Evolutionary conservation across 2,797 vertebrate species (phyloP).

Genomic region (Naso thynnoides): DNA sequence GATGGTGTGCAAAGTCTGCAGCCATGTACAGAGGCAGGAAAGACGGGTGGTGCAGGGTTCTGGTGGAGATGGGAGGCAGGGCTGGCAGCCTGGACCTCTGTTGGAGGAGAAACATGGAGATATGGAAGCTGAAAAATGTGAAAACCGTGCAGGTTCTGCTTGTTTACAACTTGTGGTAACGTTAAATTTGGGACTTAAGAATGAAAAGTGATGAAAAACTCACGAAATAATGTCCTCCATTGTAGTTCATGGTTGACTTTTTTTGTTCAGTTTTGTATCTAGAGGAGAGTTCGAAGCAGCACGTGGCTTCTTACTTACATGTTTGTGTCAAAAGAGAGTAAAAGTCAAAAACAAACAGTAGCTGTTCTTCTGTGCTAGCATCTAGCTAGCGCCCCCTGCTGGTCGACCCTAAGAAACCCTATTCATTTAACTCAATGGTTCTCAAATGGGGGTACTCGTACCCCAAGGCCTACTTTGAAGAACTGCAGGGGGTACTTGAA

Average conservation of each 20-base stretch:
- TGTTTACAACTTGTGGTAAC: not conserved
- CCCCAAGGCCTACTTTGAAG: too few relatives aligned
- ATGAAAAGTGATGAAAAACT: conserved; percentile 13
- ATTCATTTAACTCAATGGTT: not conserved
- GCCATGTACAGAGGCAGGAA: conserved; percentile 53
- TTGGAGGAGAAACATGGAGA: not conserved
- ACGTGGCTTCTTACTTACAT: not conserved
- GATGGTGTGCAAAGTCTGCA: not conserved
- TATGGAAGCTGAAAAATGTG: not conserved
- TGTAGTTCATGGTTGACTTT: conserved; percentile 8
- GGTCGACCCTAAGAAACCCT: not conserved
- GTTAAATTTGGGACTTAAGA: not conserved
- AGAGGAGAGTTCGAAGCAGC: not conserved
- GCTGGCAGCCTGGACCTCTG: conserved; percentile 13
- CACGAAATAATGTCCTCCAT: conserved; percentile 1
- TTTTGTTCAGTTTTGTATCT: not conserved
- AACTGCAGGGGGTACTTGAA: too few relatives aligned
- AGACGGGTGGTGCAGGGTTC: conserved; percentile 69
- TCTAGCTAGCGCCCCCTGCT: conserved; percentile 32
- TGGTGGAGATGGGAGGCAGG: conserved; percentile 26
- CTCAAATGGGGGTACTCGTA: too few relatives aligned
- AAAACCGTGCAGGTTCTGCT: not conserved
- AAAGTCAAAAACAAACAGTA: not conserved
- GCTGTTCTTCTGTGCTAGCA: too few relatives aligned
- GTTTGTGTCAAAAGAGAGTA: too few relatives aligned